Base-by-base conservation (phyloP, 2,888 invertebrate species). In the Athalia cordata region DNA sequence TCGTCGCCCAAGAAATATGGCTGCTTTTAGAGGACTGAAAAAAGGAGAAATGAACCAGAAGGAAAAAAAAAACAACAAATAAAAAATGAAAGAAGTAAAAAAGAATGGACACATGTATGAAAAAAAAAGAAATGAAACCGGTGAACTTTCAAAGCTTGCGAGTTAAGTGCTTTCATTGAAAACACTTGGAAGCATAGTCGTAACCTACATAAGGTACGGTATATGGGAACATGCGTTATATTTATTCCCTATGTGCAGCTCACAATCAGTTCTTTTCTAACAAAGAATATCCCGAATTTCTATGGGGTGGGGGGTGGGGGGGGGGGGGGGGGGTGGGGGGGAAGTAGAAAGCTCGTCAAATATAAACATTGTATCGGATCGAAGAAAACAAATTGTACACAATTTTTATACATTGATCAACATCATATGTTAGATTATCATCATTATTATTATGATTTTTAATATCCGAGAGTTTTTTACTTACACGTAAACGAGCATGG, bases 401-500 rank as follows among this genome's bases (percentile, higher is more conserved):
- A 29, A 29, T 29, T 29, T 29, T 29, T 29, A 2, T 29, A 2
- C 2, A 29, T 0, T 29, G 29, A 29, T 29, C 29, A 29, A 29
- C 29, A 29, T 29, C 29, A 29, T 29, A 29, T 2, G 29, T 29
- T 29, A 29, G 29, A 29, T 29, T 29, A 29, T 1, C 29, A 29
- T 29, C 29, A 29, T 29, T 29, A 29, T 0, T 29, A 29, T 29
- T 0, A 29, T 43, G 13, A 8, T 50, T 7, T 9, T 74, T 4
- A n/a, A 77, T 52, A 55, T 55, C 11, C 5, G 11, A 55, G n/a
- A 4, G 7, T 9, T 67, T 29, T 49, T 43, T 80, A 93, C 95
- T 94, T 91, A 97, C 93, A 97, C 97, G 88, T 96, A 95, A 79
- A 97, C 94, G 52, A 97, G 90, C 91, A 97, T 92, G 0, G 97